Evolutionary conservation across 1,140 invertebrate species (phyloP), one percentile per base, ranked within the genome.

Genomic region (Aphidius ervi): DNA sequence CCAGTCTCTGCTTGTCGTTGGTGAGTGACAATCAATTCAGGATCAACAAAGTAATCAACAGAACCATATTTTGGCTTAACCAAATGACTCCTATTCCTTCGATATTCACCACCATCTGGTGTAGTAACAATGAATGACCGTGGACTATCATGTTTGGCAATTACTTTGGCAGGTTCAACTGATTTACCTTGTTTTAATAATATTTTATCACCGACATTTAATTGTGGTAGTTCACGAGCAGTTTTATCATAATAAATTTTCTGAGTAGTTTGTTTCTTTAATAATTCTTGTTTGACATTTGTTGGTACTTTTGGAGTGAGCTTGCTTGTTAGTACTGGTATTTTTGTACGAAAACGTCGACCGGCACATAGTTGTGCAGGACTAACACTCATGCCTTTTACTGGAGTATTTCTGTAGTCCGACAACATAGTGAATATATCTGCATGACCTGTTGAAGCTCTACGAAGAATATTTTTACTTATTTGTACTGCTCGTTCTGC

Each of bases 391-490:
- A 48, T 48, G 6, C 16, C 47, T 10, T 45, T 23, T 9, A 60
- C 48, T 16, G 39, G 47, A 6, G 54, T 45, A 43, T 57, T 52
- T 31, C 55, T n/a, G 60, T 68, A 70, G 45, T 72, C 65, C 4
- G 70, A 53, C 20, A 70, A 59, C 2, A 61, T 58, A 5, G 70
- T 20, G 23, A 62, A 59, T 46, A 61, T 56, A 40, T 70, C 68
- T 9, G 46, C 48, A 45, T 59, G 63, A 43, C 62, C 61, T 8
- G 66, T 47, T 6, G 47, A 9, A 46, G 63, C 52, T 62, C 71
- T 71, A 63, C 68, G 61, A 8, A 69, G 46, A 8, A 68, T 46
- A 37, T 57, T 59, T 53, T 70, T 70, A 20, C 67, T 48, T n/a
- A 57, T 70, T 42, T 62, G 50, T 5, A 72, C 63, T 41, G 58